Conservation (phyloP, 1,140 invertebrate genomes). For the Orius insidiosus region DNA sequence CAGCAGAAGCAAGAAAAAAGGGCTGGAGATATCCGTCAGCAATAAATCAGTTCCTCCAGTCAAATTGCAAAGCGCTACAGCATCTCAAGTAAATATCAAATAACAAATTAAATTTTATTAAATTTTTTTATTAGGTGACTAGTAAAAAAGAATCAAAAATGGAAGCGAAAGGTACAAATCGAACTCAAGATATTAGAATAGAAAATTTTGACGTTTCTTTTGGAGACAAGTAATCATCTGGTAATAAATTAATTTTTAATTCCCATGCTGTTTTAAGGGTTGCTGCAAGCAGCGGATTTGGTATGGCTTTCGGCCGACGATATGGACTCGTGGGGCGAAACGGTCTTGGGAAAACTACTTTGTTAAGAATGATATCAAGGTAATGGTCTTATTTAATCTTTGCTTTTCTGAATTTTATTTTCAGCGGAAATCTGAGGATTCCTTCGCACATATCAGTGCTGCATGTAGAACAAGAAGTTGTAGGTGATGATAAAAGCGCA, state of each 20-base stretch:
- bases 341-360: conserved; percentile 91
- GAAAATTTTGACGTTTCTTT: conserved; percentile 98
- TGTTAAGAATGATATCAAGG: conserved; percentile 88
- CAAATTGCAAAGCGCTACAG: conserved; percentile 58
- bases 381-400: no score
- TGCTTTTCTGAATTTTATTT: no score
- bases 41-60: conserved; percentile 22
- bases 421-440: conserved; percentile 73
- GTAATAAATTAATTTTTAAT: background rate
- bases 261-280: conserved; percentile 42
- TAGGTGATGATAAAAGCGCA: conserved; percentile 86
- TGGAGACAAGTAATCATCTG: conserved; percentile 62
- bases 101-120: background rate
- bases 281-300: conserved; percentile 76
- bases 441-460: conserved; percentile 85
- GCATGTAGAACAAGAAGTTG: conserved; percentile 95
- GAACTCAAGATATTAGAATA: conserved; percentile 85
- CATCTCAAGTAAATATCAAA: conserved; percentile 47
- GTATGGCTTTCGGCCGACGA: conserved; percentile 73
- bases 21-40: conserved; percentile 20
- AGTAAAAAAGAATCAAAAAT: conserved; percentile 84
- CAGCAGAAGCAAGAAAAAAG: conserved; percentile 82
- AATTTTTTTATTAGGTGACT: conserved; percentile 37
- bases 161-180: conserved; percentile 75
- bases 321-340: conserved; percentile 92